Percentiles rank a stretch among this genome's conserved stretches.
phyloP scores from a whole-genome alignment of 2,888 invertebrate species.

The Amiota minor region DNA sequence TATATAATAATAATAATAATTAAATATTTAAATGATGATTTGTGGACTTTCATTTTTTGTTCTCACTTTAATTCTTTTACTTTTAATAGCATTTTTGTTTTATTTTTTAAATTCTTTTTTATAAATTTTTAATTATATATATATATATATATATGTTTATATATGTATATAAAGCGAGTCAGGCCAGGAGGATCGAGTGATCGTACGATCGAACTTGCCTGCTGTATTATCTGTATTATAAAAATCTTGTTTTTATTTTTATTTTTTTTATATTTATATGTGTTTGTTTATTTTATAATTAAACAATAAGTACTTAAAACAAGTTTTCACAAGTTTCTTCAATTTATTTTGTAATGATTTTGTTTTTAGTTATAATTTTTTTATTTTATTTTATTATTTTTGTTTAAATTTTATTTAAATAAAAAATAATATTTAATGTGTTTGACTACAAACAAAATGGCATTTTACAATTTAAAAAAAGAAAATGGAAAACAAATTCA shows the following conservation, averaged over 20 bases:
- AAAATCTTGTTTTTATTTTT: conserved; percentile 34
- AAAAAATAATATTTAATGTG: background rate
- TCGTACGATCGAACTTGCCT: too few species aligned
- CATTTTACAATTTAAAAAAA: background rate
- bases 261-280: conserved; percentile 13
- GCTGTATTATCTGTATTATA: conserved; percentile 31
- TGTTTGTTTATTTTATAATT: conserved; percentile 47
- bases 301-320: conserved; percentile 63
- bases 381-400: conserved; percentile 18
- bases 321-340: conserved; percentile 17
- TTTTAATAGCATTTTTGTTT: too few species aligned
- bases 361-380: background rate
- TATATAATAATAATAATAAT: conserved; percentile 62
- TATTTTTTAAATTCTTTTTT: too few species aligned
- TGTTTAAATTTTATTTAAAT: conserved; percentile 14
- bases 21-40: background rate
- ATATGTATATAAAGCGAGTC: too few species aligned
- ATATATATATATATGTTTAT: too few species aligned
- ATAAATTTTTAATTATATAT: too few species aligned
- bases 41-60: too few species aligned
- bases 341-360: too few species aligned
- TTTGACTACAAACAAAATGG: conserved; percentile 8
- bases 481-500: conserved; percentile 3
- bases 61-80: too few species aligned
- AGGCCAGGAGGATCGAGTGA: too few species aligned